Evolutionary conservation across 2,113 vertebrate genomes (phyloP).

Genomic region (Gymnogyps californianus): DNA sequence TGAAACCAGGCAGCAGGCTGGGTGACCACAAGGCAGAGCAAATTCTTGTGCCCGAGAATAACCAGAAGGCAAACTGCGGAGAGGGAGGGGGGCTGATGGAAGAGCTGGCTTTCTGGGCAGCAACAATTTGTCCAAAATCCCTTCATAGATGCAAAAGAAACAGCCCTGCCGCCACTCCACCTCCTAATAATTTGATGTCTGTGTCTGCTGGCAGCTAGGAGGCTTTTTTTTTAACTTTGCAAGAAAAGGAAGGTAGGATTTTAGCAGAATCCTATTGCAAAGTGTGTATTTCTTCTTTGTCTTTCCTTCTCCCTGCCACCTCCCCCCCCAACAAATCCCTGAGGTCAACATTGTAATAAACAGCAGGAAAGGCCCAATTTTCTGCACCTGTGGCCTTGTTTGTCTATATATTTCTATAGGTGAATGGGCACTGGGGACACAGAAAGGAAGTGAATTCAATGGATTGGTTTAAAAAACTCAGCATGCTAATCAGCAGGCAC

Average conservation of each 20-base stretch:
- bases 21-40: not conserved
- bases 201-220: not conserved
- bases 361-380: constrained; percentile 67
- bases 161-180: not conserved
- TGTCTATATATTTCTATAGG: constrained; percentile 64
- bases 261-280: constrained; percentile 11
- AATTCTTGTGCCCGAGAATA: not conserved
- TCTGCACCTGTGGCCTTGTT: constrained; percentile 69
- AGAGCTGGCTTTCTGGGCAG: not conserved
- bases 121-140: not conserved
- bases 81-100: not conserved
- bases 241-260: constrained; percentile 32
- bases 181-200: not conserved
- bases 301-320: not conserved
- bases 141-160: not conserved
- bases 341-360: constrained; percentile 56
- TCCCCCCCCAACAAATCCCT: not conserved
- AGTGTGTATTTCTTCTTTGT: not conserved
- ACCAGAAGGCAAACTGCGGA: not conserved
- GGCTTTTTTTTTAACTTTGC: not conserved
- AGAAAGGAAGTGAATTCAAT: constrained; percentile 70
- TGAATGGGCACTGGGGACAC: constrained; percentile 48
- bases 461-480: constrained; percentile 60
- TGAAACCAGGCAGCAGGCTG: not conserved
- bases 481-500: constrained; percentile 54